These are phyloP conservation scores for Pogona vitticeps DNA, from an alignment of 2,113 vertebrate genomes.

Conservation along the genomic window DNA sequence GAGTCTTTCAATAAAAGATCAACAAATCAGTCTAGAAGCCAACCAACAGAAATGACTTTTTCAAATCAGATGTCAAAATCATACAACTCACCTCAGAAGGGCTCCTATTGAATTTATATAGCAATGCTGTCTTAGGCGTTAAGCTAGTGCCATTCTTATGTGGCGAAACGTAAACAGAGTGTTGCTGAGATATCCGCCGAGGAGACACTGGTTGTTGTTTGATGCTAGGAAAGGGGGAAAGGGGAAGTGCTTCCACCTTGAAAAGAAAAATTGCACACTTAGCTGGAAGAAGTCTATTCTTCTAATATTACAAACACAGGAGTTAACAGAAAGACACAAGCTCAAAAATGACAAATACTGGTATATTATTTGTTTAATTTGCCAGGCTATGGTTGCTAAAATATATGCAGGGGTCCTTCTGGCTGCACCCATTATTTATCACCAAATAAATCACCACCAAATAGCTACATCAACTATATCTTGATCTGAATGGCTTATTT, in stretches of 20 bases:
- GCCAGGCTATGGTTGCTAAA: not conserved
- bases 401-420: not conserved
- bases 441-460: not conserved
- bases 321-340: accelerated
- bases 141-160: conserved; percentile 86
- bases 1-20: not conserved
- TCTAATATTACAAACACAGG: not conserved
- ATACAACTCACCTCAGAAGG: conserved; percentile 86
- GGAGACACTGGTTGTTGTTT: conserved; percentile 88
- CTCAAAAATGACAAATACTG: not conserved
- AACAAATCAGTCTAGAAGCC: not conserved
- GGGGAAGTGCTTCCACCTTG: conserved; percentile 87
- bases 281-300: not conserved
- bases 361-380: not conserved
- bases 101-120: conserved; percentile 91
- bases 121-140: conserved; percentile 80
- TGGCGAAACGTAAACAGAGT: conserved; percentile 90
- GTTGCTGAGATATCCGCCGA: conserved; percentile 90
- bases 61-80: not conserved
- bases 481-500: not conserved
- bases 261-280: conserved; percentile 2
- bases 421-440: not conserved
- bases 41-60: not conserved
- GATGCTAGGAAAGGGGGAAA: conserved; percentile 92
- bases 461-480: not conserved